Conservation (phyloP, 2,888 invertebrate genomes). For the Lymantria dispar region DNA sequence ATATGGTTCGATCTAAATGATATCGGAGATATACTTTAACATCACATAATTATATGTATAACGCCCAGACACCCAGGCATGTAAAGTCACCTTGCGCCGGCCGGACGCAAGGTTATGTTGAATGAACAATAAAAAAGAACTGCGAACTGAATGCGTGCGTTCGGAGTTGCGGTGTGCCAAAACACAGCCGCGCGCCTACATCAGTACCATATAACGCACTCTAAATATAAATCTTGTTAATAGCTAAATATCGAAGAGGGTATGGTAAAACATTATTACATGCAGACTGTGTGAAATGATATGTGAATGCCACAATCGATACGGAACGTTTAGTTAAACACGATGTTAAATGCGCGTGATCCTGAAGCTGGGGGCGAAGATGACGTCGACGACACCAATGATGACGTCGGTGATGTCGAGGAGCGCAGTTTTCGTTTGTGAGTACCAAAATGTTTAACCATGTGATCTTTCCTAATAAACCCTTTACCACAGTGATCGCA, state of each 20-base stretch:
- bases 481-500: conserved; percentile 93
- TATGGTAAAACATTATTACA: conserved; percentile 40
- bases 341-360: conserved; percentile 13
- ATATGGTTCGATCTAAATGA: conserved; percentile 73
- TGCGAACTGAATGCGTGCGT: conserved; percentile 59
- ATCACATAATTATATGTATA: conserved; percentile 76
- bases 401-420: conserved; percentile 51
- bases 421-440: conserved; percentile 84
- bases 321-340: conserved; percentile 14
- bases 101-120: conserved; percentile 71
- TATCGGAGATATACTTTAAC: conserved; percentile 66
- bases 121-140: conserved; percentile 76
- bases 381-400: conserved; percentile 43
- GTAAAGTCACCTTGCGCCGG: conserved; percentile 78
- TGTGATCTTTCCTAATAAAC: conserved; percentile 95
- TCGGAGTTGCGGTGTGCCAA: conserved; percentile 32
- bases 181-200: conserved; percentile 12
- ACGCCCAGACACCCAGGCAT: conserved; percentile 75
- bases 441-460: conserved; percentile 93
- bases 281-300: conserved; percentile 45
- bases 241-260: conserved; percentile 12
- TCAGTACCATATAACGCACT: conserved; percentile 10
- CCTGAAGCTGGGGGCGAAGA: conserved; percentile 27
- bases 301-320: conserved; percentile 40
- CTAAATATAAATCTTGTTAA: conserved; percentile 15